A percentile compares a stretch with the other conserved stretches of the same genome.
These are phyloP conservation scores for Heliconius ethilla DNA, from an alignment of 2,888 invertebrate genomes.

Conservation along the genomic window DNA sequence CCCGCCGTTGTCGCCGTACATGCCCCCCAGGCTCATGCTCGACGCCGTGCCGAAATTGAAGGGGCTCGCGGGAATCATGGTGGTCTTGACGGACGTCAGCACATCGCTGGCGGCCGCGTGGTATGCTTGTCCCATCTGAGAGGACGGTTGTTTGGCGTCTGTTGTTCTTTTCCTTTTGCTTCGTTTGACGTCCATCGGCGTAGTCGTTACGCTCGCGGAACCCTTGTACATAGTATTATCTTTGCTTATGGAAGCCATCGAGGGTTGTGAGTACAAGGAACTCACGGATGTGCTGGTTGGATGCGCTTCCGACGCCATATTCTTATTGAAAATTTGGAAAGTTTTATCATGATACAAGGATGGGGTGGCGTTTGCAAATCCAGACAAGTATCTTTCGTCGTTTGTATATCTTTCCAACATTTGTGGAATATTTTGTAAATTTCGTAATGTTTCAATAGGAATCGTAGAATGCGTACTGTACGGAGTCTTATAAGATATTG, in stretches of 20 bases:
- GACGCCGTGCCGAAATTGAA: conserved; percentile 91
- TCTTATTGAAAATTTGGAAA: conserved; percentile 82
- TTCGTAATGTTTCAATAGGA: conserved; percentile 79
- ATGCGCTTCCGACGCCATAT: conserved; percentile 67
- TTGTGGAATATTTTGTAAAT: conserved; percentile 82
- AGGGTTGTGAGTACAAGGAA: conserved; percentile 65
- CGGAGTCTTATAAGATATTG: conserved; percentile 71
- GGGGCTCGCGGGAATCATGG: conserved; percentile 90
- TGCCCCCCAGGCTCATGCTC: conserved; percentile 80
- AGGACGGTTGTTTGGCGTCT: conserved; percentile 60
- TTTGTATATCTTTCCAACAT: conserved; percentile 82
- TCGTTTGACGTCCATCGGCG: conserved; percentile 65
- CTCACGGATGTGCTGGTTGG: conserved; percentile 60
- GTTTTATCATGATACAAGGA: conserved; percentile 82
- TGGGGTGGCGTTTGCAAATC: conserved; percentile 70
- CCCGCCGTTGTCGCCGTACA: conserved; percentile 84
- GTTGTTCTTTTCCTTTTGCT: conserved; percentile 68
- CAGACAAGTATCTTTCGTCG: conserved; percentile 80
- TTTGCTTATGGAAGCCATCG: conserved; percentile 60
- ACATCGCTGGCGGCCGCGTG: conserved; percentile 81
- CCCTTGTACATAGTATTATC: conserved; percentile 68
- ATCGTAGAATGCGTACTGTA: conserved; percentile 68
- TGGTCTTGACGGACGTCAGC: conserved; percentile 70
- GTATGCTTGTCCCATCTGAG: conserved; percentile 69
- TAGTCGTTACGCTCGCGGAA: conserved; percentile 52